Evolutionary conservation across 2,113 vertebrate genomes (phyloP).

Genomic region (Muntiacus reevesi): DNA sequence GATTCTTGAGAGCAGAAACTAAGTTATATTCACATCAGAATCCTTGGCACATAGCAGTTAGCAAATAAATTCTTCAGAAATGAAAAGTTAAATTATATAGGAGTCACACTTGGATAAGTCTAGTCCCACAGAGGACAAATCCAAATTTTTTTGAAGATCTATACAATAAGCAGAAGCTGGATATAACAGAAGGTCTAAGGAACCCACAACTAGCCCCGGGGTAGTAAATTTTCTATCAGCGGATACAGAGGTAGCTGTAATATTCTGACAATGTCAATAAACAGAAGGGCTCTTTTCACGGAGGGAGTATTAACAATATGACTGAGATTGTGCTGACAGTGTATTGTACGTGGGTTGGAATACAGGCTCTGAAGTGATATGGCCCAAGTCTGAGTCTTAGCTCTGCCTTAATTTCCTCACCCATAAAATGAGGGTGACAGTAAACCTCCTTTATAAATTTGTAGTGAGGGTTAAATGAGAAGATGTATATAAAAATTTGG

Average conservation of each 20-base stretch:
- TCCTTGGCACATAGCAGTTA: background rate
- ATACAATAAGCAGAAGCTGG: background rate
- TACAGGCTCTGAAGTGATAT: background rate
- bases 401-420: background rate
- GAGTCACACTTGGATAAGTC: background rate
- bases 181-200: background rate
- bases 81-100: background rate
- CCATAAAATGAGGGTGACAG: background rate
- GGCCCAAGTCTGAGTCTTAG: background rate
- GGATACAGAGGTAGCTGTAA: background rate
- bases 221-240: background rate
- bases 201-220: background rate
- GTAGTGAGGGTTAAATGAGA: background rate
- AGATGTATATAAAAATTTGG: background rate
- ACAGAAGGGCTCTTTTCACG: background rate
- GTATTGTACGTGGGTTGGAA: background rate
- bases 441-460: background rate
- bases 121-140: background rate
- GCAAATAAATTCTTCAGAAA: conserved; percentile 21
- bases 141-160: background rate
- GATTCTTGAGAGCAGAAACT: background rate
- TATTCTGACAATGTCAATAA: background rate
- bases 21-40: background rate
- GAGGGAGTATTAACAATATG: background rate
- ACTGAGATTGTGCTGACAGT: background rate